phyloP scores from a whole-genome alignment of 1,140 invertebrate species.

The Euwallacea fornicatus region DNA sequence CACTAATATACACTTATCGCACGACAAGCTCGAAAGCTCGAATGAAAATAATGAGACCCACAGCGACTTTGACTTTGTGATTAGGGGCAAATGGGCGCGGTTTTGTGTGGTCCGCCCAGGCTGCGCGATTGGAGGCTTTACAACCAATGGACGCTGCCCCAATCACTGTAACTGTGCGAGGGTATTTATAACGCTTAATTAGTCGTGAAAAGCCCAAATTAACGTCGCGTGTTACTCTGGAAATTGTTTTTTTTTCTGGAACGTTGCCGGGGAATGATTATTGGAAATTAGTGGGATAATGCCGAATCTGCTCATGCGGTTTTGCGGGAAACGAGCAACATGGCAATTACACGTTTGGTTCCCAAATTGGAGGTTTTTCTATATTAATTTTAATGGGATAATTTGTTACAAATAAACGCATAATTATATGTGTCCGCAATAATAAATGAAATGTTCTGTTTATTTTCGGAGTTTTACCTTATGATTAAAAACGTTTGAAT shows the following conservation, averaged over 20 bases:
- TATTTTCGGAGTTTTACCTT: too few relatives aligned
- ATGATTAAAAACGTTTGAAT: too few relatives aligned
- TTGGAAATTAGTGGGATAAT: constrained; percentile 8
- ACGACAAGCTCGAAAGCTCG: constrained; percentile 13
- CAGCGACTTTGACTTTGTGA: constrained; percentile 16
- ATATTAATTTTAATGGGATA: too few relatives aligned
- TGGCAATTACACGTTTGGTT: neutral
- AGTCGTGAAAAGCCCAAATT: constrained; percentile 38
- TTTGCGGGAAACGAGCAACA: neutral
- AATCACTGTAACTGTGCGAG: constrained; percentile 41
- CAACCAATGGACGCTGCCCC: constrained; percentile 38
- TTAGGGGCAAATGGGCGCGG: constrained; percentile 23
- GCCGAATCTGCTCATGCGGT: neutral
- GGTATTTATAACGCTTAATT: constrained; percentile 47
- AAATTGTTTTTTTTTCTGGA: constrained; percentile 15
- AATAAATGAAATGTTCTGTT: too few relatives aligned
- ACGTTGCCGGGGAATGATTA: constrained; percentile 17
- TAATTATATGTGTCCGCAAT: too few relatives aligned
- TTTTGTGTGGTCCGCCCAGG: constrained; percentile 24
- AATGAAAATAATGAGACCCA: constrained; percentile 1
- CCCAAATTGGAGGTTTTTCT: too few relatives aligned
- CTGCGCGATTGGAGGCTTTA: constrained; percentile 38
- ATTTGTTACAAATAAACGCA: too few relatives aligned
- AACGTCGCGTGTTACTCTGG: constrained; percentile 33
- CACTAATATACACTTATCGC: constrained; percentile 4